phyloP scores from a whole-genome alignment of 2,113 vertebrate genomes.

The Macquaria ambigua region DNA sequence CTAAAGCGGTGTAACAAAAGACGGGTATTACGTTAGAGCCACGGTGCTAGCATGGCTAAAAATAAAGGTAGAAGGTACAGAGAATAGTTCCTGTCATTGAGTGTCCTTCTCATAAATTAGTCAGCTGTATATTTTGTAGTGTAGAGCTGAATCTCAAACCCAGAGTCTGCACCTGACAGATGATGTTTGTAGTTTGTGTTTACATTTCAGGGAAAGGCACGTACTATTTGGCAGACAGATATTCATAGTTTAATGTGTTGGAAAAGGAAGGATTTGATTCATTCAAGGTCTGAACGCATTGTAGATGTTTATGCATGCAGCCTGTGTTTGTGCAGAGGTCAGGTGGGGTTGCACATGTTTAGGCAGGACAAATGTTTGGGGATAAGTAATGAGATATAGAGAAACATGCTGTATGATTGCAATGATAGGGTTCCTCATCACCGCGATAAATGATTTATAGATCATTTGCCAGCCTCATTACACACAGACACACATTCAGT shows the following conservation, averaged over 20 bases:
- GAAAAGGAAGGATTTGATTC: not conserved
- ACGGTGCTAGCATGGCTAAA: too few species aligned
- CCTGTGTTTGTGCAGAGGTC: not conserved
- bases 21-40: too few species aligned
- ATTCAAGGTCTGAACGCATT: not conserved
- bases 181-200: slow-evolving; percentile 1
- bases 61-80: too few species aligned
- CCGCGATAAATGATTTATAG: slow-evolving; percentile 22
- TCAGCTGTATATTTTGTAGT: too few species aligned
- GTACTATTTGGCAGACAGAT: not conserved
- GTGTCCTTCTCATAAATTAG: too few species aligned
- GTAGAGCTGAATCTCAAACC: too few species aligned
- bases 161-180: not conserved
- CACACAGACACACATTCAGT: not conserved
- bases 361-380: slow-evolving; percentile 12
- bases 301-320: not conserved
- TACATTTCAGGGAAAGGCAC: not conserved
- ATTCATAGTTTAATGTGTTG: not conserved
- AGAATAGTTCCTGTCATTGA: too few species aligned
- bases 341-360: not conserved
- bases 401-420: not conserved
- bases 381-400: not conserved
- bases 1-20: too few species aligned
- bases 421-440: not conserved
- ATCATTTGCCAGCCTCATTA: not conserved